Base-by-base conservation (phyloP, 2,797 vertebrate genomes). In the Pseudochirops cupreus region DNA sequence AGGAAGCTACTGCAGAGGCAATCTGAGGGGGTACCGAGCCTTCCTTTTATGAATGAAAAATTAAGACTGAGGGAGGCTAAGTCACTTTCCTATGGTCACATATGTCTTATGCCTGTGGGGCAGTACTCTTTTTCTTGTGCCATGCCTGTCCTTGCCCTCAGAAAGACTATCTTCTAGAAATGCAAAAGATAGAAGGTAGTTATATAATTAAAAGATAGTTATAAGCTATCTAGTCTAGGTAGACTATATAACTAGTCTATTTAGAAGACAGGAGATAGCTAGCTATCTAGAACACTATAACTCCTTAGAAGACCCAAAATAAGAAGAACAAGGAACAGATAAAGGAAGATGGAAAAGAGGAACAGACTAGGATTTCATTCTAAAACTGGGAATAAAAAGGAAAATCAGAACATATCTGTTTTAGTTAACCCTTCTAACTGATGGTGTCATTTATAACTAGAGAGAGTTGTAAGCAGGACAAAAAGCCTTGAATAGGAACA, bases 401-500 rank as follows among this genome's bases (percentile, higher is more conserved):
- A 94, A 91, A 96, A 97, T 93, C 93, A 91, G 95, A 98, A 94
- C 89, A 97, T 95, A 96, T 97, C 87, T 98, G 97, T 97, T 98
- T 97, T 92, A 94, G 94, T 91, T 92, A 46, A 57, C 95, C 89
- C 62, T 95, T 96, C 93, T 96, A 94, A 97, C 46, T 96, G 92
- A 93, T 50, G 96, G 82, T 95, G 95, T 93, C 98, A 97, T 96
- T 97, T 97, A 97, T 97, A 96, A 96, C 93, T 94, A 97, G 92
- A 97, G 92, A 90, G 96, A 96, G 97, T 97, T 98, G 98, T 97
- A 67, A 67, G 97, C 39, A 96, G 97, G 97, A 97, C 53, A 97
- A 98, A 96, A 97, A 97, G 96, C 50, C 74, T 90, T 0, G 0
- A 97, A 93, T 95, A n/a, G 24, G 33, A 82, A 82, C n/a, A 46